Evolutionary conservation across 2,113 vertebrate species (phyloP).

Genomic region (Cercocebus atys): DNA sequence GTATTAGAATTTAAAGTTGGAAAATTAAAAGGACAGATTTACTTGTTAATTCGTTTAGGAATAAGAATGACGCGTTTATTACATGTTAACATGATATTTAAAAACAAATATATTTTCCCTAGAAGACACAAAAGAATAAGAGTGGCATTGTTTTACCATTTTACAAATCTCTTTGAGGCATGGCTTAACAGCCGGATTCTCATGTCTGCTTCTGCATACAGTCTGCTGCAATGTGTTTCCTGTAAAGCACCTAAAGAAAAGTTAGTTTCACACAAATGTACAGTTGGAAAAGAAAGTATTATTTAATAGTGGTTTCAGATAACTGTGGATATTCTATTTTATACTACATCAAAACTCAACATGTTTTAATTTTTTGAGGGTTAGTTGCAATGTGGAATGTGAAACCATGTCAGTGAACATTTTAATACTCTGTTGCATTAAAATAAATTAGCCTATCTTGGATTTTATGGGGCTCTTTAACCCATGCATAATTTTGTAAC

Average conservation of each 20-base stretch:
- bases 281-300: background rate
- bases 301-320: background rate
- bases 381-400: background rate
- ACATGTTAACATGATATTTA: background rate
- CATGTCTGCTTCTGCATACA: background rate
- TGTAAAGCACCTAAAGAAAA: background rate
- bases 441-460: background rate
- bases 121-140: background rate
- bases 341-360: background rate
- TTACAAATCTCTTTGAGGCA: background rate
- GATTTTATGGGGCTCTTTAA: background rate
- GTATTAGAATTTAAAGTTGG: background rate
- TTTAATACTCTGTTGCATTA: background rate
- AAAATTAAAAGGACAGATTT: background rate
- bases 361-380: background rate
- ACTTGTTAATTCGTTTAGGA: background rate
- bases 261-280: background rate
- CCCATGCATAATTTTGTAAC: background rate
- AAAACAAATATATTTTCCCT: background rate
- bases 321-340: background rate
- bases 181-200: background rate
- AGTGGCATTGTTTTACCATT: background rate
- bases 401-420: background rate
- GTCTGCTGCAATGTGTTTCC: background rate
- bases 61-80: background rate